These are phyloP conservation scores for Tortricodes alternella DNA, from an alignment of 2,888 invertebrate genomes.

Conservation along the genomic window DNA sequence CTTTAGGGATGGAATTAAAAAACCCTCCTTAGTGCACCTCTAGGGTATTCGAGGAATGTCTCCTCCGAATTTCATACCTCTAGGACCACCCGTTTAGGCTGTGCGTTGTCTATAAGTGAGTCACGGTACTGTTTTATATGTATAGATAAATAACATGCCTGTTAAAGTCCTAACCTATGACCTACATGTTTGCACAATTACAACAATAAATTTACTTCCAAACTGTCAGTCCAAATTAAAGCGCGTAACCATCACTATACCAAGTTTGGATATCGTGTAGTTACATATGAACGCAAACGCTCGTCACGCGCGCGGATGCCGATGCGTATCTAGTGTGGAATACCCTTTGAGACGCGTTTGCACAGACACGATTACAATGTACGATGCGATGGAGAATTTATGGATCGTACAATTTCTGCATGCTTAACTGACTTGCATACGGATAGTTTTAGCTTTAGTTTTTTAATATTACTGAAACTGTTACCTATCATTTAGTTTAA, in stretches of 20 bases:
- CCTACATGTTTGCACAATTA: not conserved
- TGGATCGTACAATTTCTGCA: not conserved
- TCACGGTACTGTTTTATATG: no score
- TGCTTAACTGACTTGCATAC: no score
- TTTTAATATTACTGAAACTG: no score
- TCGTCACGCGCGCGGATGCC: slow-evolving; percentile 35
- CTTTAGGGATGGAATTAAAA: no score
- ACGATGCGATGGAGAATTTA: not conserved
- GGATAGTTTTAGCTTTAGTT: no score
- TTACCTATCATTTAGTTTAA: no score
- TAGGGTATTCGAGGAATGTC: no score
- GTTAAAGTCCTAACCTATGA: not conserved
- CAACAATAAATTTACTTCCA: not conserved
- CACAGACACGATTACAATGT: not conserved
- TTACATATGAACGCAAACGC: slow-evolving; percentile 30
- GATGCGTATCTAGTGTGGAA: slow-evolving; percentile 41
- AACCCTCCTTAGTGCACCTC: no score
- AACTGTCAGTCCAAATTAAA: not conserved
- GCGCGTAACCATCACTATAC: not conserved
- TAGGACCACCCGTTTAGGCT: no score
- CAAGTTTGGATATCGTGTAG: slow-evolving; percentile 32
- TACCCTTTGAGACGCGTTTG: slow-evolving; percentile 34
- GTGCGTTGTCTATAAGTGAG: no score
- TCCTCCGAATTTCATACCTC: no score
- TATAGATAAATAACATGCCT: no score